Percentiles rank a stretch among this genome's conserved stretches.
Evolutionary conservation across 2,888 invertebrate species (phyloP).

Genomic region (Erebia aethiops): DNA sequence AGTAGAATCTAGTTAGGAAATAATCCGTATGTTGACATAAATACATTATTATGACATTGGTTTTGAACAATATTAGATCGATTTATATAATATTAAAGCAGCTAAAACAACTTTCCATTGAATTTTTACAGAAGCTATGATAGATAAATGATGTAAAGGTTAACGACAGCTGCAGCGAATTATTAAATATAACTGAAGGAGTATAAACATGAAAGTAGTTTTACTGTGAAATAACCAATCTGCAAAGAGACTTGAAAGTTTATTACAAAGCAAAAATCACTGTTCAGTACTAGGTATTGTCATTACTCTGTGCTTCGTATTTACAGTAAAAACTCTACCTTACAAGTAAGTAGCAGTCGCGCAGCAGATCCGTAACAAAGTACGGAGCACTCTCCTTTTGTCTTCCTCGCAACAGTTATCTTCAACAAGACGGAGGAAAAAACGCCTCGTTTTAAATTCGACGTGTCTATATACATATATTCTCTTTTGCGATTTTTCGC

Average conservation of each 20-base stretch:
- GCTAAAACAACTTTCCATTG: too few species aligned
- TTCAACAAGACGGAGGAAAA: conserved; percentile 67
- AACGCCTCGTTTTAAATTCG: conserved; percentile 72
- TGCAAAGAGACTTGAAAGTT: not conserved
- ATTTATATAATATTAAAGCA: too few species aligned
- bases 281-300: conserved; percentile 3
- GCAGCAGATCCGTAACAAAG: conserved; percentile 49
- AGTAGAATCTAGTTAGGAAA: too few species aligned
- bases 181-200: not conserved
- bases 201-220: not conserved
- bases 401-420: conserved; percentile 74
- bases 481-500: conserved; percentile 78
- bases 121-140: too few species aligned
- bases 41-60: too few species aligned
- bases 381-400: conserved; percentile 70
- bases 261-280: conserved; percentile 5
- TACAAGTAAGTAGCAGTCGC: conserved; percentile 19
- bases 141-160: too few species aligned
- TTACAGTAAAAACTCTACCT: conserved; percentile 7
- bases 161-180: too few species aligned
- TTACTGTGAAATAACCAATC: not conserved
- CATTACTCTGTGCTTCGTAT: conserved; percentile 6
- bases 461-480: conserved; percentile 59
- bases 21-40: too few species aligned
- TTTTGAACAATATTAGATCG: too few species aligned